phyloP scores from a whole-genome alignment of 1,140 invertebrate species.

The Drosophila ambigua region DNA sequence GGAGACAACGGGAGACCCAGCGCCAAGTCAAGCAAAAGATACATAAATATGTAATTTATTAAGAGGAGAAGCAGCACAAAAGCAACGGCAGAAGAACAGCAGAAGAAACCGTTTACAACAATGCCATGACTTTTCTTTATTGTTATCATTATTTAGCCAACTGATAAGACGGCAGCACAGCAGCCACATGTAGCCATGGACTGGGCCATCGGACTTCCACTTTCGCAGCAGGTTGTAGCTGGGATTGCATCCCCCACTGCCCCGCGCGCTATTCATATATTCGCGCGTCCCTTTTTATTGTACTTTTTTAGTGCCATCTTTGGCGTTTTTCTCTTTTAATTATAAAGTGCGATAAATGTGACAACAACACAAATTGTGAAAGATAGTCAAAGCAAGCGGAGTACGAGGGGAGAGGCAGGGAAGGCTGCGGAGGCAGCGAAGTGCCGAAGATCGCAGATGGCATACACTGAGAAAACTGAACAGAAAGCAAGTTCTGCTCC shows the following conservation, averaged over 20 bases:
- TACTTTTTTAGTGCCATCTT: slow-evolving; percentile 17
- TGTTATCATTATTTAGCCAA: slow-evolving; percentile 80
- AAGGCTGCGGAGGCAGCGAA: background rate
- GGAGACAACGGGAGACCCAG: background rate
- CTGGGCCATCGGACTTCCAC: background rate
- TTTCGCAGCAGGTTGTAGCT: too few species aligned
- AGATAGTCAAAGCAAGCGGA: slow-evolving; percentile 32
- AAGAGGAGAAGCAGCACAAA: slow-evolving; percentile 38
- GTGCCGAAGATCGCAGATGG: slow-evolving; percentile 9
- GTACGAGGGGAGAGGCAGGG: too few species aligned
- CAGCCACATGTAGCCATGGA: slow-evolving; percentile 8
- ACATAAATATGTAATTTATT: slow-evolving; percentile 81
- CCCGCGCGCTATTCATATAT: slow-evolving; percentile 20
- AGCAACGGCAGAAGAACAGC: slow-evolving; percentile 4
- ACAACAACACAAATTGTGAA: slow-evolving; percentile 51
- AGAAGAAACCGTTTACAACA: slow-evolving; percentile 59
- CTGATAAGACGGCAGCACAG: slow-evolving; percentile 48
- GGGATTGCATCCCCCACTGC: too few species aligned
- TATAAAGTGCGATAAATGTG: slow-evolving; percentile 82
- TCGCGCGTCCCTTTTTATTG: slow-evolving; percentile 2
- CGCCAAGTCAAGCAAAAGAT: slow-evolving; percentile 35
- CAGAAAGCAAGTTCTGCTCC: too few species aligned
- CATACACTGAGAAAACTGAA: background rate
- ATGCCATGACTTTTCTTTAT: slow-evolving; percentile 69
- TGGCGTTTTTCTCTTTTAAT: slow-evolving; percentile 56